Evolutionary conservation across 2,113 vertebrate species (phyloP).

Genomic region (Phyllostomus hastatus): DNA sequence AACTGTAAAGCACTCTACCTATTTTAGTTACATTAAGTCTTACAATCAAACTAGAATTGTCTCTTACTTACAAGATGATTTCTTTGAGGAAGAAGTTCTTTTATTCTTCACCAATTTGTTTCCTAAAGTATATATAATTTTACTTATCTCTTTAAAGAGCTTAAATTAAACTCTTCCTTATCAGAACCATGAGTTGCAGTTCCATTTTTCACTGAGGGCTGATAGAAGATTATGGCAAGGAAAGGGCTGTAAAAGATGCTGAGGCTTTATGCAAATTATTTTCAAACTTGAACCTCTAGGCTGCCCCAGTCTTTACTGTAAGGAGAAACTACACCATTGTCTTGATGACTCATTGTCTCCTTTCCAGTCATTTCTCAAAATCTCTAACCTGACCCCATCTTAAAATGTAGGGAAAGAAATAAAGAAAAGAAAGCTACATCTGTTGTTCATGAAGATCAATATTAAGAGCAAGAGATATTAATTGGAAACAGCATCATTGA

Average conservation of each 20-base stretch:
- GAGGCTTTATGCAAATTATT: background rate
- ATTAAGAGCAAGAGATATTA: background rate
- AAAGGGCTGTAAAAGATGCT: background rate
- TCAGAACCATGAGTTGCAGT: background rate
- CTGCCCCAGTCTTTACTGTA: background rate
- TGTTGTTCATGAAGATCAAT: conserved; percentile 4
- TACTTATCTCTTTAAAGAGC: background rate
- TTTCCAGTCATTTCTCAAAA: conserved; percentile 12
- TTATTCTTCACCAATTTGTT: background rate
- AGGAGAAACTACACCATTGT: background rate
- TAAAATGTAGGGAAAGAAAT: background rate
- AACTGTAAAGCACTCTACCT: background rate
- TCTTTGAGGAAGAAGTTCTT: background rate
- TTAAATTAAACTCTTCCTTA: background rate
- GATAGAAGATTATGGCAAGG: background rate
- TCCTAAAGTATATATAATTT: background rate
- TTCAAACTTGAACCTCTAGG: background rate
- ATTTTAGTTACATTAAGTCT: background rate
- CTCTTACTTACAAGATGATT: background rate
- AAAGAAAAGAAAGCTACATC: conserved; percentile 7
- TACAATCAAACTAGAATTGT: background rate
- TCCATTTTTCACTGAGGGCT: background rate
- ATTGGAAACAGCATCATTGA: background rate
- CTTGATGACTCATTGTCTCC: background rate
- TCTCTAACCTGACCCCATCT: background rate